Conservation (phyloP, 2,888 invertebrate genomes). For the Ashinkailepas kermadecensis region DNA sequence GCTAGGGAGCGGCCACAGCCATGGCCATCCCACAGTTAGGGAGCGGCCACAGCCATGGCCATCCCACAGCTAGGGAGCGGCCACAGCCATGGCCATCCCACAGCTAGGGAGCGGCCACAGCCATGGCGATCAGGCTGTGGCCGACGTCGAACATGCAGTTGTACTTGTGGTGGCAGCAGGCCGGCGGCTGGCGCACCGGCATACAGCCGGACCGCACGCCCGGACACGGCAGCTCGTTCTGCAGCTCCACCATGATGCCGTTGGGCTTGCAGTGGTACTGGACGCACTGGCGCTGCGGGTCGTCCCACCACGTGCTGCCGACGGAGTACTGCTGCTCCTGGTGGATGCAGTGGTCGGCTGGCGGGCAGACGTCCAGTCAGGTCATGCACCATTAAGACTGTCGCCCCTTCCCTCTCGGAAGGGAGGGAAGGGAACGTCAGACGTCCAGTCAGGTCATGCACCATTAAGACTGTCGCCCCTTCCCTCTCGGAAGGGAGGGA, state of each 20-base stretch:
- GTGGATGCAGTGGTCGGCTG: background rate
- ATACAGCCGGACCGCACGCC: background rate
- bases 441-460: too few relatives aligned
- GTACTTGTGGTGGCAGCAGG: slow-evolving; percentile 17
- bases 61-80: background rate
- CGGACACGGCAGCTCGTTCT: background rate
- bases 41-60: too few relatives aligned
- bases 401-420: too few relatives aligned
- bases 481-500: too few relatives aligned
- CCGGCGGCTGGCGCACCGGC: background rate
- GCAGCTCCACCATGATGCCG: background rate
- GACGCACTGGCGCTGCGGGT: background rate
- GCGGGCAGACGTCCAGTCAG: background rate
- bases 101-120: background rate
- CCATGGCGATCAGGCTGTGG: slow-evolving; percentile 7
- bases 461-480: too few relatives aligned
- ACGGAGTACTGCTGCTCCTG: background rate
- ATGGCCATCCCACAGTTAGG: too few relatives aligned
- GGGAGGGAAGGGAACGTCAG: too few relatives aligned
- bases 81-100: background rate
- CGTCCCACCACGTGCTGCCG: background rate
- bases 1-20: too few relatives aligned
- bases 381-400: too few relatives aligned
- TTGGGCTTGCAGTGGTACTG: background rate
- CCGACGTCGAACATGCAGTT: slow-evolving; percentile 7